Percentiles rank a stretch among this genome's conserved stretches.
phyloP scores from a whole-genome alignment of 2,113 vertebrate species.

The Sclerurus mexicanus region DNA sequence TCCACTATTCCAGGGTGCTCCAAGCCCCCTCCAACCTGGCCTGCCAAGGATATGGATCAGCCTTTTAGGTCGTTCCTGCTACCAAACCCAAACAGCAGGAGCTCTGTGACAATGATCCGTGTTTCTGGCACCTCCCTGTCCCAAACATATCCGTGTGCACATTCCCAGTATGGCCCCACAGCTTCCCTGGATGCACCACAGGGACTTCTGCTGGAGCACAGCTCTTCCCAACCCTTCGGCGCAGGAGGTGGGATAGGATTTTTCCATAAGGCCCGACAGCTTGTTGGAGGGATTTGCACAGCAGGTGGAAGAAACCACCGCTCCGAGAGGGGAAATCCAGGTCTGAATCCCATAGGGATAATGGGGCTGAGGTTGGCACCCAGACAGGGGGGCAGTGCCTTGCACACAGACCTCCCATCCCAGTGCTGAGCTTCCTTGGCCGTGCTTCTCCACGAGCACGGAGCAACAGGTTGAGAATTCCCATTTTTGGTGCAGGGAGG shows the following conservation, averaged over 20 bases:
- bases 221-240: background rate
- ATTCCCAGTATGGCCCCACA: background rate
- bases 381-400: fast-evolving
- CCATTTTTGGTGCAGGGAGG: background rate
- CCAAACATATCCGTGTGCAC: fast-evolving
- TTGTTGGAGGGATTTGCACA: background rate
- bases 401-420: background rate
- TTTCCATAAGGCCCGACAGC: background rate
- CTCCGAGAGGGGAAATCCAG: background rate
- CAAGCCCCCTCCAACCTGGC: background rate
- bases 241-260: background rate
- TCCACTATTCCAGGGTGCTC: background rate
- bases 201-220: fast-evolving
- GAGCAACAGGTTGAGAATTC: background rate
- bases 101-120: fast-evolving
- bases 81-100: background rate
- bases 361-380: fast-evolving
- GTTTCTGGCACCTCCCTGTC: fast-evolving
- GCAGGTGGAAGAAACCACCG: background rate
- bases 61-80: background rate
- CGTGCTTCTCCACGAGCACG: fast-evolving
- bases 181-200: fast-evolving
- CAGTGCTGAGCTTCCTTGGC: fast-evolving
- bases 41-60: background rate
- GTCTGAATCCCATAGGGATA: fast-evolving